Conservation (phyloP, 2,113 vertebrate genomes). For the Rutilus rutilus region DNA sequence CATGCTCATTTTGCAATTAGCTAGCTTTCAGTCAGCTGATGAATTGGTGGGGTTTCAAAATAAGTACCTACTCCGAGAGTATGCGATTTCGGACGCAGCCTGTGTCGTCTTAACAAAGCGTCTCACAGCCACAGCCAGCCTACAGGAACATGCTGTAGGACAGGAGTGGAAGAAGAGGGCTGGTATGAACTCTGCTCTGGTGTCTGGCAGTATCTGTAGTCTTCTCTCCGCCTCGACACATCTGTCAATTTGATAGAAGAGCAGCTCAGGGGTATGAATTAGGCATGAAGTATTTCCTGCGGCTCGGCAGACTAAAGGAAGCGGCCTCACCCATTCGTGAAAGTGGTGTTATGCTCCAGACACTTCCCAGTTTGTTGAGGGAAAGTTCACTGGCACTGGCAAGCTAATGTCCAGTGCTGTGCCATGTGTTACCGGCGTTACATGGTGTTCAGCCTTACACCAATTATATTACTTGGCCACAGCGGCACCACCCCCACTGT, state of each 20-base stretch:
- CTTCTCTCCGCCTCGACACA: conserved; percentile 5
- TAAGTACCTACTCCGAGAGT: too few relatives aligned
- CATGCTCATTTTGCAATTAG: too few relatives aligned
- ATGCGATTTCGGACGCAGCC: neutral
- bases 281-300: conserved; percentile 48
- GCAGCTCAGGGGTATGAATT: conserved; percentile 56
- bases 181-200: neutral
- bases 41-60: too few relatives aligned
- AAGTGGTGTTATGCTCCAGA: conserved; percentile 15
- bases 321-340: conserved; percentile 32
- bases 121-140: neutral
- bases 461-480: too few relatives aligned
- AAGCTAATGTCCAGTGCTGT: neutral
- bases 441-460: too few relatives aligned
- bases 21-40: too few relatives aligned
- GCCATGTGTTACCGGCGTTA: too few relatives aligned
- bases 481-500: too few relatives aligned
- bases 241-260: conserved; percentile 42
- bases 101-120: neutral
- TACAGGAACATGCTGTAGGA: neutral
- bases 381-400: conserved; percentile 28
- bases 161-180: neutral
- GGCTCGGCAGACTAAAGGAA: conserved; percentile 37
- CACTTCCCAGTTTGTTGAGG: neutral
- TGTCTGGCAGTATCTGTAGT: neutral